Evolutionary conservation across 2,797 vertebrate species (phyloP), one percentile per base, ranked within the genome.

Genomic region (Cirrhinus mrigala): DNA sequence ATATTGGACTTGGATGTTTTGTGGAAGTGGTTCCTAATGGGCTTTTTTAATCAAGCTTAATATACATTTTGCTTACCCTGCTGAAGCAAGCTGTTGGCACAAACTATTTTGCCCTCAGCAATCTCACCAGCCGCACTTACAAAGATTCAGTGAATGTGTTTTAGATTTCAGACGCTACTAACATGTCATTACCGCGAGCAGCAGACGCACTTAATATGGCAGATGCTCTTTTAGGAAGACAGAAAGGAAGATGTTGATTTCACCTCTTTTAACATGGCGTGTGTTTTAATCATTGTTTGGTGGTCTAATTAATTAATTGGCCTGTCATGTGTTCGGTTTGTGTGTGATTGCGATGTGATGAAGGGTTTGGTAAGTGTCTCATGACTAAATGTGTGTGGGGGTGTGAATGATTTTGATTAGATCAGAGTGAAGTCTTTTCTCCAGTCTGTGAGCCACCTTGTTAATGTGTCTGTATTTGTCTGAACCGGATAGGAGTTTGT

Each of bases 321-420:
- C 27, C 48, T 24, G 76, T 44, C 89, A 89, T 90, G 86, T 92
- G 90, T 92, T 91, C 76, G 66, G 70, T 82, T 80, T 79, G 68
- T 29, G 54, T 40, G 71, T 80, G 71, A 52, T 78, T 79, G 62
- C 16, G 15, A 68, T 71, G 92, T 90, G 87, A 93, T 93, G 92
- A 85, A 83, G 70, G 75, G 80, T 83, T 85, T 85, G 56, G 60
- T 83, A 81, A 82, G 77, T 52, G 75, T 80, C 71, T 79, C 75
- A 80, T 79, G 83, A 85, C 71, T 85, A 69, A 85, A 79, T 46
- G 68, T 83, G 81, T 75, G 79, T 68, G 88, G 66, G 78, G 56
- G 80, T 73, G 76, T 71, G 50, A 74, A 79, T 76, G 80, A 52
- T 77, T 82, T 56, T 80, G 80, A 85, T 81, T 80, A 64, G 52